These are phyloP conservation scores for Lasioglossum lativentre DNA, from an alignment of 2,888 invertebrate species.

Conservation along the genomic window DNA sequence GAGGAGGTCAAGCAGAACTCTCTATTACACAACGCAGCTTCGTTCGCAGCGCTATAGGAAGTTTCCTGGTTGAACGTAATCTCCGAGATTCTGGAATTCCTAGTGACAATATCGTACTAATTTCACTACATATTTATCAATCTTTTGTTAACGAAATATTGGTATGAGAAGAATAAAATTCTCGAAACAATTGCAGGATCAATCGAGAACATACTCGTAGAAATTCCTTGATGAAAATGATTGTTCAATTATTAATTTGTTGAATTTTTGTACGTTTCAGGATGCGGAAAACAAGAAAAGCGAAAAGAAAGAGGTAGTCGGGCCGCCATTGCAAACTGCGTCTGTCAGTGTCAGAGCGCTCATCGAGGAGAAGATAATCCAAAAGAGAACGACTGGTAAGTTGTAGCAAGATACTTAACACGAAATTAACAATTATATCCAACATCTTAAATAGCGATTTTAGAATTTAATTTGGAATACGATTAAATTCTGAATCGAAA, in stretches of 20 bases:
- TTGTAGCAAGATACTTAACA: neutral
- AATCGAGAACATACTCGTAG: neutral
- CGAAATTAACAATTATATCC: neutral
- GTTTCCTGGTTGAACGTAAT: constrained; percentile 6
- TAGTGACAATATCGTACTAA: too few species aligned
- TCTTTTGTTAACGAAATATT: neutral
- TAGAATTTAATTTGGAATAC: neutral
- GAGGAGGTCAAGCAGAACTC: constrained; percentile 15
- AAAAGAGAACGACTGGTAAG: constrained; percentile 89
- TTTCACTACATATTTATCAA: neutral
- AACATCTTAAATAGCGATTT: neutral
- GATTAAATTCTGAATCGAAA: neutral
- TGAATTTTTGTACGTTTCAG: constrained; percentile 81
- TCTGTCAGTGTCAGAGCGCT: constrained; percentile 95
- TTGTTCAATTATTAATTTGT: neutral
- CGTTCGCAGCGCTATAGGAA: neutral
- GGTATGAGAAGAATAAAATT: too few species aligned
- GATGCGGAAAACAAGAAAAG: constrained; percentile 94
- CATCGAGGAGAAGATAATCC: constrained; percentile 97
- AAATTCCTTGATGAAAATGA: neutral
- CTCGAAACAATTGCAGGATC: neutral
- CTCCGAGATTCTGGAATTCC: neutral
- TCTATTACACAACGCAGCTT: constrained; percentile 15
- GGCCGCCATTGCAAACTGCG: constrained; percentile 95
- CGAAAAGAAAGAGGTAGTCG: constrained; percentile 93